Base-by-base conservation (phyloP, 2,888 invertebrate species). In the Brenthis ino region DNA sequence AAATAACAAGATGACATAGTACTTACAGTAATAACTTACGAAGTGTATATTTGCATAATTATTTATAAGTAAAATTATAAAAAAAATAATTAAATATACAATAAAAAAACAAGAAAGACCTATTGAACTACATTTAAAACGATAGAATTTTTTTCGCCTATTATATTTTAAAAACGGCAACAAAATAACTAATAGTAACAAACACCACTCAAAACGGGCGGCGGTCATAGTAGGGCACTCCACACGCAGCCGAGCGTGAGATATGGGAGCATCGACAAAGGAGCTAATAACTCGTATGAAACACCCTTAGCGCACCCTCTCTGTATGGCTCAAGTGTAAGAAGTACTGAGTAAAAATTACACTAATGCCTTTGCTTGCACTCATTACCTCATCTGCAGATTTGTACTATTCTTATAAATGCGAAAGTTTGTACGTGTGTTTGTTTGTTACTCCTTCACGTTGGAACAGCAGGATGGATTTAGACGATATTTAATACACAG, bases 221-320 rank as follows among this genome's bases (percentile, higher is more conserved):
- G 67, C 68, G 68, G 70, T 73, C 73, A 77, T 71, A 76, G 77
- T 76, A 76, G 78, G 75, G 77, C 77, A 75, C 78, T 78, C 81
- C 82, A 84, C 84, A 82, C 84, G 80, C 74, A 68, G 73, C 85
- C 86, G 80, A 80, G 85, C 88, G 86, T 86, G 85, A 87, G 87
- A 89, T 87, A 88, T 88, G 82, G 79, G 80, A 84, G 84, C 85
- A 80, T 84, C 77, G 75, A 89, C 89, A 91, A 91, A 84, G 82
- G 87, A 81, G 87, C 90, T 91, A 91, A 91, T 91, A 91, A 86
- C 90, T 89, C 91, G 91, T 91, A 82, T 89, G 88, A 85, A 89
- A 88, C 78, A 82, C 86, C 87, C 88, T 88, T 87, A 87, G 80
- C 84, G 82, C 80, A 82, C 79, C 75, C 79, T 74, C 72, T 66